Conservation (phyloP, 2,113 vertebrate species). For the Lasiurus cinereus region DNA sequence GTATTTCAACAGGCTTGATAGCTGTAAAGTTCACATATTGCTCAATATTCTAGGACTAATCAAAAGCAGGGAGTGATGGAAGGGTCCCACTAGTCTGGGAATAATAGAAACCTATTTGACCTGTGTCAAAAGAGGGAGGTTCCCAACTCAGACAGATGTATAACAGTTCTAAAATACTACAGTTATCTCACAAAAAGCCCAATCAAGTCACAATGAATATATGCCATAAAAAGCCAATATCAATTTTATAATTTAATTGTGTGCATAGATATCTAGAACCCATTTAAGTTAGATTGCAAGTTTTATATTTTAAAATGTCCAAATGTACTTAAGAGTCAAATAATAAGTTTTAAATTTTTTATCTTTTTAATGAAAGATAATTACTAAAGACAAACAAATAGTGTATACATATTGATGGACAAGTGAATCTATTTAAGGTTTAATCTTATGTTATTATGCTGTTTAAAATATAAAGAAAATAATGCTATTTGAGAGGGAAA, state of each 20-base stretch:
- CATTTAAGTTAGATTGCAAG: background rate
- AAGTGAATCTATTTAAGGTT: constrained; percentile 48
- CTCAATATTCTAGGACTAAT: constrained; percentile 8
- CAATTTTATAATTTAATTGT: constrained; percentile 14
- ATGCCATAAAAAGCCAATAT: constrained; percentile 55
- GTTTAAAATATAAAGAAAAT: constrained; percentile 55
- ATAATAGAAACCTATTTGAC: constrained; percentile 32
- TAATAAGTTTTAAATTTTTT: background rate
- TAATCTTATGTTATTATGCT: background rate
- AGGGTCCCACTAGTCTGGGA: background rate
- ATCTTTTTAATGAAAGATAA: background rate
- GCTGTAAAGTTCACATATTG: background rate
- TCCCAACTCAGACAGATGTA: constrained; percentile 45
- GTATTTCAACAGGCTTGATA: background rate
- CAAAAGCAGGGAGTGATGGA: background rate
- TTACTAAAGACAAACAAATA: background rate
- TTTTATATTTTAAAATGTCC: constrained; percentile 18
- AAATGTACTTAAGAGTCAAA: constrained; percentile 16
- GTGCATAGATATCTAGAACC: background rate
- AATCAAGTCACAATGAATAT: constrained; percentile 59
- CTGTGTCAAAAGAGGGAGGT: constrained; percentile 20
- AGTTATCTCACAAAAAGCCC: constrained; percentile 54
- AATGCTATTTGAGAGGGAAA: constrained; percentile 51
- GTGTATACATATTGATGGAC: background rate
- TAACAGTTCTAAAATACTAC: background rate